Evolutionary conservation across 2,113 vertebrate genomes (phyloP), one percentile per base, ranked within the genome.

Genomic region (Grammomys dolichurus): DNA sequence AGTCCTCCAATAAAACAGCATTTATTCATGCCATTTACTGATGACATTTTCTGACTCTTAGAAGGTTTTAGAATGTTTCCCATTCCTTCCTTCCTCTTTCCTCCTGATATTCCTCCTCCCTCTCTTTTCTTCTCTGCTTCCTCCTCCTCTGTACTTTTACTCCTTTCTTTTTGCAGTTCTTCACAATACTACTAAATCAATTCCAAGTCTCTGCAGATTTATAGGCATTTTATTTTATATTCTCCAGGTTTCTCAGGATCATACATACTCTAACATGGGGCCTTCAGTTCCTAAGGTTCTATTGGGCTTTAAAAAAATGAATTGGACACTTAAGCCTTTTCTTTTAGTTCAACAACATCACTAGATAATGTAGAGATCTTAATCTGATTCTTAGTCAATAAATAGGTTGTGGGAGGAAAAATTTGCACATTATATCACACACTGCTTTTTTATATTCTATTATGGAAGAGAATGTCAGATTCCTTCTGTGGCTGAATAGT

Each of bases 351-450:
- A 81, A 16, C 46, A 93, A 12, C 17, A 93, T 90, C 16, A 84
- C 67, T 69, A 87, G 89, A 63, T 2, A 89, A 95, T 78, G 48
- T 22, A 69, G 54, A 70, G 4, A 31, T n/a, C 46, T 60, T 65
- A 80, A 73, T 81, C 63, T 87, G 70, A 89, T 82, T 20, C 40
- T 69, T 56, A 69, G 60, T 28, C 31, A 95, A 58, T 36, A 94
- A 94, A 84, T 20, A 40, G 4, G 58, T 67, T 48, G 28, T 85
- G 56, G 33, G 5, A 51, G 40, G 87, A 65, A 70, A 58, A 56
- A 43, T n/a, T 31, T 40, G 40, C 24, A 43, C 9, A 51, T 43
- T 96, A 72, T 73, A 56, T 28, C 33, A 22, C 13, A 40, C 72
- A 4, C 54, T 96, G 40, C 24, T 93, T 93, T 95, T 69, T 75